Evolutionary conservation across 2,888 invertebrate species (phyloP).

Genomic region (Pseudococcus viburni): DNA sequence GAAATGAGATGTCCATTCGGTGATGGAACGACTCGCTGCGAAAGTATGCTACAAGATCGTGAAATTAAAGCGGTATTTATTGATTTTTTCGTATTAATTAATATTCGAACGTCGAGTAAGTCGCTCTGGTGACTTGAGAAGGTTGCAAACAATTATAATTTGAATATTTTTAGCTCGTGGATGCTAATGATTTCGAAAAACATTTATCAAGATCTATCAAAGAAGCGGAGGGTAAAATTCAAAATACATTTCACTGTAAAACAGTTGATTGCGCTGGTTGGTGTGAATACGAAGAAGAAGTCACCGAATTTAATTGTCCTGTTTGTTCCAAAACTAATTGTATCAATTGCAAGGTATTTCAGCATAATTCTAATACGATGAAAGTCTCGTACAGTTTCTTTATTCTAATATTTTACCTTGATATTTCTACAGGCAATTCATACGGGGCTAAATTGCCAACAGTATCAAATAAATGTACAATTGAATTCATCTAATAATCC

Average conservation of each 20-base stretch:
- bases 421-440: constrained; percentile 79
- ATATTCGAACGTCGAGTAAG: background rate
- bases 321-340: constrained; percentile 87
- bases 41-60: constrained; percentile 83
- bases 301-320: constrained; percentile 86
- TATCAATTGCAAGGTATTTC: constrained; percentile 84
- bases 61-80: constrained; percentile 84
- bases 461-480: constrained; percentile 80
- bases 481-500: constrained; percentile 78
- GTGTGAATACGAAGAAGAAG: constrained; percentile 89
- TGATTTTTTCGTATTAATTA: background rate
- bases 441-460: constrained; percentile 83
- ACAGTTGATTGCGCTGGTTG: constrained; percentile 90
- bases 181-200: constrained; percentile 82
- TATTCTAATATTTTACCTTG: background rate
- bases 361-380: background rate
- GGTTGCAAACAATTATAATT: background rate
- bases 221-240: constrained; percentile 85
- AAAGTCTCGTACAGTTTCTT: too few species aligned
- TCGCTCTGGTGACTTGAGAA: background rate
- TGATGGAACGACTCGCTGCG: constrained; percentile 82
- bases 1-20: constrained; percentile 86
- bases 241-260: constrained; percentile 89
- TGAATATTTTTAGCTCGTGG: constrained; percentile 75
- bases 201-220: constrained; percentile 85